Percentiles rank a stretch among this genome's conserved stretches.
Conservation (phyloP, 2,797 vertebrate species). For the Girardinus metallicus region DNA sequence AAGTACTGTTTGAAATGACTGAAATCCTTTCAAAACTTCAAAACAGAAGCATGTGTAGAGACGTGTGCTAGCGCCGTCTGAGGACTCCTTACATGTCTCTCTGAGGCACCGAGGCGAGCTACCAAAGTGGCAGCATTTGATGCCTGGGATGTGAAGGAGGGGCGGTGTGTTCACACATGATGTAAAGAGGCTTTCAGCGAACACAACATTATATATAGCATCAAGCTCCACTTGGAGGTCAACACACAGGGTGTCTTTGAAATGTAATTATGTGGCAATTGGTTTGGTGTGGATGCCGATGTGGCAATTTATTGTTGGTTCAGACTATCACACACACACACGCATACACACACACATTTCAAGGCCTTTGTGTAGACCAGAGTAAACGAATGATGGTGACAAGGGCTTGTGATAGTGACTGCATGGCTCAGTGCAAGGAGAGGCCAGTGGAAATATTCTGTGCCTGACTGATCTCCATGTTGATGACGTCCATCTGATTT, state of each 20-base stretch:
- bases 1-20: neutral
- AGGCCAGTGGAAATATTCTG: conserved; percentile 40
- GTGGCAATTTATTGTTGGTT: conserved; percentile 65
- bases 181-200: conserved; percentile 6
- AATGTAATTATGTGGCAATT: conserved; percentile 79
- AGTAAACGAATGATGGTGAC: conserved; percentile 42
- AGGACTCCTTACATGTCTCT: neutral
- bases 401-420: conserved; percentile 33
- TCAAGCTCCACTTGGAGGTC: conserved; percentile 64
- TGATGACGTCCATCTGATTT: conserved; percentile 34
- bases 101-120: neutral
- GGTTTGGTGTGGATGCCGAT: conserved; percentile 49
- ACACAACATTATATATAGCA: conserved; percentile 53
- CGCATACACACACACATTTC: conserved; percentile 11
- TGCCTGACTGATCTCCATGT: conserved; percentile 47
- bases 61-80: neutral
- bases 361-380: conserved; percentile 58
- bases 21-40: neutral
- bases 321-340: conserved; percentile 5
- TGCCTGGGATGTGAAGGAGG: neutral
- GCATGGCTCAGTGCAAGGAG: conserved; percentile 63
- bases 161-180: neutral
- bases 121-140: conserved; percentile 4
- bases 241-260: conserved; percentile 57
- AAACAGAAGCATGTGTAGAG: neutral